Conservation (phyloP, 2,797 vertebrate genomes). For the Myripristis murdjan region DNA sequence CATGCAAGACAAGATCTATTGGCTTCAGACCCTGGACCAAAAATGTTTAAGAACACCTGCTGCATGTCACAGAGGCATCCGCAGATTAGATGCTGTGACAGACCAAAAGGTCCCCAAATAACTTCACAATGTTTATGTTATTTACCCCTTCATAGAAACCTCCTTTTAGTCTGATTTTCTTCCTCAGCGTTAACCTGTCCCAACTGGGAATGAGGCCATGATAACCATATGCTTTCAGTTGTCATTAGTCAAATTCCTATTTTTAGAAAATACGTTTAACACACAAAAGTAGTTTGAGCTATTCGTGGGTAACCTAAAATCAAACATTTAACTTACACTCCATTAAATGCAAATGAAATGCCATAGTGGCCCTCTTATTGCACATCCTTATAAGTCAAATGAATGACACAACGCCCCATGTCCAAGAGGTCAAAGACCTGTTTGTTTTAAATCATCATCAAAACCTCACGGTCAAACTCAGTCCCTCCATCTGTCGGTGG, state of each 20-base stretch:
- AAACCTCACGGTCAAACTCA: slow-evolving; percentile 50
- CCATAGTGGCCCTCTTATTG: background rate
- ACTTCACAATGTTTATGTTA: background rate
- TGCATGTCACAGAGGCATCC: background rate
- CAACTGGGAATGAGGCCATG: background rate
- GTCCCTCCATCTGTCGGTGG: slow-evolving; percentile 27
- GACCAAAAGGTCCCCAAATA: background rate
- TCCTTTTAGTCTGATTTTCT: background rate
- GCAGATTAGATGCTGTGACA: background rate
- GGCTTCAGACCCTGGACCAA: background rate
- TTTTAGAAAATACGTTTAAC: too few species aligned
- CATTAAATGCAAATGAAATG: background rate
- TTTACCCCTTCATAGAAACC: background rate
- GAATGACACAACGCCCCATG: slow-evolving; percentile 67
- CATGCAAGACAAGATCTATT: background rate
- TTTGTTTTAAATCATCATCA: slow-evolving; percentile 77
- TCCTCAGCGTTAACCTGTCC: too few species aligned
- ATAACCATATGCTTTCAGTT: background rate
- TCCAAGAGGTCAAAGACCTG: slow-evolving; percentile 83
- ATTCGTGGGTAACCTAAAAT: too few species aligned
- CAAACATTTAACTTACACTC: background rate
- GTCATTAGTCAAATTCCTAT: background rate
- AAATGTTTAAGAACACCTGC: background rate
- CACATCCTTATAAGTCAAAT: slow-evolving; percentile 21
- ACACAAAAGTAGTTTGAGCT: too few species aligned